Percentiles rank a stretch among this genome's conserved stretches.
These are phyloP conservation scores for Leptinotarsa undecemlineata DNA, from an alignment of 1,140 invertebrate genomes.

Conservation along the genomic window DNA sequence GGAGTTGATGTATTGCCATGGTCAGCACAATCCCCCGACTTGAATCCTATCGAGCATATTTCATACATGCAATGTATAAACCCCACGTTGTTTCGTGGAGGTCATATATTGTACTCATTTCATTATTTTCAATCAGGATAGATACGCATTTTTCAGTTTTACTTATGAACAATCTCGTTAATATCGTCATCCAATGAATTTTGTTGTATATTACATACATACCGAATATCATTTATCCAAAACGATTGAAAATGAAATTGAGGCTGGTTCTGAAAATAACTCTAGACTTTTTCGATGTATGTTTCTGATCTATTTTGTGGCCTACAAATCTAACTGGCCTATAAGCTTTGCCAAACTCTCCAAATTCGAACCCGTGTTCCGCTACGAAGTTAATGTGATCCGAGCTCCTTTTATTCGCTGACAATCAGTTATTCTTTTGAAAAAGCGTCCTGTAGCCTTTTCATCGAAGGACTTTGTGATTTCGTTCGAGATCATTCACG, in stretches of 20 bases:
- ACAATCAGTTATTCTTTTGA: slow-evolving; percentile 51
- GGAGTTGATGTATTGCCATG: background rate
- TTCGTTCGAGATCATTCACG: slow-evolving; percentile 46
- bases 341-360: too few species aligned
- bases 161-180: background rate
- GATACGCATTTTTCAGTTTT: background rate
- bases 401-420: slow-evolving; percentile 44
- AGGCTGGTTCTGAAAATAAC: background rate
- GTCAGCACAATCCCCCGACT: background rate
- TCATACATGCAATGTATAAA: background rate
- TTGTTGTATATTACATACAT: background rate
- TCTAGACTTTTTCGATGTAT: background rate
- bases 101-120: background rate
- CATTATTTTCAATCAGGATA: background rate
- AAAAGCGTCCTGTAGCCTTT: slow-evolving; percentile 49
- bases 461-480: slow-evolving; percentile 48
- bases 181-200: background rate
- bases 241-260: background rate
- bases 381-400: slow-evolving; percentile 29
- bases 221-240: background rate
- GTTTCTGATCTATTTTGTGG: background rate
- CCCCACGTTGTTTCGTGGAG: background rate
- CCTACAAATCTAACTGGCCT: too few species aligned
- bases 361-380: slow-evolving; percentile 12
- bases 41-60: background rate